These are phyloP conservation scores for Tetramorium bicarinatum DNA, from an alignment of 2,888 invertebrate species.

Conservation along the genomic window DNA sequence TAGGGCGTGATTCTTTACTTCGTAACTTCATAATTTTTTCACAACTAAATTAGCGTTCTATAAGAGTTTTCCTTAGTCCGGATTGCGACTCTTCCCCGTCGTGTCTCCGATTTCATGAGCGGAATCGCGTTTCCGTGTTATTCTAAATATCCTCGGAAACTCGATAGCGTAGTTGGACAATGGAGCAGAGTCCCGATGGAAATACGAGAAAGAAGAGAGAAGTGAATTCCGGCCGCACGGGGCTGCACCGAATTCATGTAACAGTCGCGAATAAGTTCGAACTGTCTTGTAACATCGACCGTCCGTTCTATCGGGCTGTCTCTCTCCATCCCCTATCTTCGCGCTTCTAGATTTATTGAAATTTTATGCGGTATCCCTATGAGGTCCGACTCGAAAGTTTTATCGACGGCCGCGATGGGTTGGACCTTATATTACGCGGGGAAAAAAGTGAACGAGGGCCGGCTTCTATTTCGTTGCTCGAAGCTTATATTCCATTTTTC, in stretches of 20 bases:
- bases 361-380: constrained; percentile 79
- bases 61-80: neutral
- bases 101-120: constrained; percentile 30
- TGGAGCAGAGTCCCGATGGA: constrained; percentile 54
- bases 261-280: constrained; percentile 75
- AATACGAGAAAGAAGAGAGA: constrained; percentile 58
- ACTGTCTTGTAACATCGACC: constrained; percentile 75
- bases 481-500: constrained; percentile 64
- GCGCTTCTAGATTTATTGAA: constrained; percentile 78
- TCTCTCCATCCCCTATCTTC: constrained; percentile 32
- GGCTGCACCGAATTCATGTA: constrained; percentile 59
- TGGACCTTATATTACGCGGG: constrained; percentile 69
- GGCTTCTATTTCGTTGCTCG: constrained; percentile 60
- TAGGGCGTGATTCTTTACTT: neutral
- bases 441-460: neutral
- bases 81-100: neutral
- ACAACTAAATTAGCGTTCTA: neutral
- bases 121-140: constrained; percentile 42
- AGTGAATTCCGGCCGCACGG: constrained; percentile 58
- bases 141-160: constrained; percentile 35
- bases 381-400: constrained; percentile 78
- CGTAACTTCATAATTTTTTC: constrained; percentile 7
- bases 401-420: constrained; percentile 70
- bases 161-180: constrained; percentile 49
- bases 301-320: constrained; percentile 68